A percentile compares a stretch with the other conserved stretches of the same genome.
These are phyloP conservation scores for Cathartes aura DNA, from an alignment of 2,113 vertebrate genomes.

Conservation along the genomic window DNA sequence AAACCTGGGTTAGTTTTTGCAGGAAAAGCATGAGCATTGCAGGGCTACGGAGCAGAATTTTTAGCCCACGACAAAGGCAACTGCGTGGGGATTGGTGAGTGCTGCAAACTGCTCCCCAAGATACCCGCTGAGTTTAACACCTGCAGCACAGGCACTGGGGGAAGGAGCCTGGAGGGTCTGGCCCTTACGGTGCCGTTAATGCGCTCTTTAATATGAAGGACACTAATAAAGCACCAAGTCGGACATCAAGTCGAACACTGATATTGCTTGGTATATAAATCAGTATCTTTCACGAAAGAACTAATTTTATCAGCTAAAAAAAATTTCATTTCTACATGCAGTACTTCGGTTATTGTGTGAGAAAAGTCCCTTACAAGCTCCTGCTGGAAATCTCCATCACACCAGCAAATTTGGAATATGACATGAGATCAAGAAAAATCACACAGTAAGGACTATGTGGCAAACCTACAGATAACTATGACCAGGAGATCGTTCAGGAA, in stretches of 20 bases:
- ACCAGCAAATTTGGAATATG: not conserved
- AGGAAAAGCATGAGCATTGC: not conserved
- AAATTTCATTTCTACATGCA: rapidly evolving
- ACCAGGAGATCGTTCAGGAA: not conserved
- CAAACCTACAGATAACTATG: not conserved
- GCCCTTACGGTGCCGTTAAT: rapidly evolving
- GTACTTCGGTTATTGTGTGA: not conserved
- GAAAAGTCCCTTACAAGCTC: not conserved
- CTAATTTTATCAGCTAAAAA: not conserved
- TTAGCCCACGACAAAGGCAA: not conserved
- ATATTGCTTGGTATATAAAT: not conserved
- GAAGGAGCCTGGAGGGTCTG: not conserved
- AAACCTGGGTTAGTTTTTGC: not conserved
- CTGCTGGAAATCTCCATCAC: not conserved
- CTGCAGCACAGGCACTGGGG: not conserved
- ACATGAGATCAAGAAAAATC: not conserved
- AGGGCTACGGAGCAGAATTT: not conserved
- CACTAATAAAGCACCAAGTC: not conserved
- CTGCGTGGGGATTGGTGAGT: not conserved
- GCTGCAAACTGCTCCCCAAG: not conserved
- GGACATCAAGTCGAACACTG: not conserved
- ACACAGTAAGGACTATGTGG: rapidly evolving
- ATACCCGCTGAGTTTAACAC: not conserved
- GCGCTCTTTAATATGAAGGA: not conserved
- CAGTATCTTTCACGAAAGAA: not conserved